These are phyloP conservation scores for Anagrus nilaparvatae DNA, from an alignment of 1,140 invertebrate genomes.

Conservation along the genomic window DNA sequence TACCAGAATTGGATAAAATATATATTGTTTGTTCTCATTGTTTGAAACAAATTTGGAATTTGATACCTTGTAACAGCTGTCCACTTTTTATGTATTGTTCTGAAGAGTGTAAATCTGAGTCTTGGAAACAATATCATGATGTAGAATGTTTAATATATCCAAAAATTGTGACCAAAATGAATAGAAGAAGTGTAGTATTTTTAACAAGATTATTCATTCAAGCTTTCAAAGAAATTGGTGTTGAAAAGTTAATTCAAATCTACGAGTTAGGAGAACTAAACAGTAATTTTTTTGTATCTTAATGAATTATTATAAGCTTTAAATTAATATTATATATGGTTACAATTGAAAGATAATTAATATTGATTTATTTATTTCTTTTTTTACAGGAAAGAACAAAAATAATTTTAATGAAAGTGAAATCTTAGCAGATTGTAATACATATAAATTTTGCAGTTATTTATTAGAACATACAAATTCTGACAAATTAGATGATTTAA, in stretches of 20 bases:
- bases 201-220: slow-evolving; percentile 53
- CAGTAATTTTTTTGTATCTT: slow-evolving; percentile 35
- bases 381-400: too few relatives aligned
- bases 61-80: slow-evolving; percentile 56
- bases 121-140: slow-evolving; percentile 56
- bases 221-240: slow-evolving; percentile 43
- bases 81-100: slow-evolving; percentile 61
- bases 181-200: slow-evolving; percentile 52
- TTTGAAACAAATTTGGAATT: slow-evolving; percentile 47
- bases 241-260: slow-evolving; percentile 41
- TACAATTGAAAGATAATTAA: too few relatives aligned
- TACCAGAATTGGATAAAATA: slow-evolving; percentile 49
- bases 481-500: too few relatives aligned
- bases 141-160: slow-evolving; percentile 67
- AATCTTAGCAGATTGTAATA: too few relatives aligned
- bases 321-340: background rate
- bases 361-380: too few relatives aligned
- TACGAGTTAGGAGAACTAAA: slow-evolving; percentile 31
- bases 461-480: too few relatives aligned
- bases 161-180: slow-evolving; percentile 45
- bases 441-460: too few relatives aligned
- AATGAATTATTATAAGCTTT: slow-evolving; percentile 23
- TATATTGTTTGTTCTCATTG: slow-evolving; percentile 66
- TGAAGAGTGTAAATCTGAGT: slow-evolving; percentile 49
- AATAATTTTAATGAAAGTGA: too few relatives aligned